Evolutionary conservation across 1,140 invertebrate species (phyloP).

Genomic region (Zeugodacus cucurbitae): DNA sequence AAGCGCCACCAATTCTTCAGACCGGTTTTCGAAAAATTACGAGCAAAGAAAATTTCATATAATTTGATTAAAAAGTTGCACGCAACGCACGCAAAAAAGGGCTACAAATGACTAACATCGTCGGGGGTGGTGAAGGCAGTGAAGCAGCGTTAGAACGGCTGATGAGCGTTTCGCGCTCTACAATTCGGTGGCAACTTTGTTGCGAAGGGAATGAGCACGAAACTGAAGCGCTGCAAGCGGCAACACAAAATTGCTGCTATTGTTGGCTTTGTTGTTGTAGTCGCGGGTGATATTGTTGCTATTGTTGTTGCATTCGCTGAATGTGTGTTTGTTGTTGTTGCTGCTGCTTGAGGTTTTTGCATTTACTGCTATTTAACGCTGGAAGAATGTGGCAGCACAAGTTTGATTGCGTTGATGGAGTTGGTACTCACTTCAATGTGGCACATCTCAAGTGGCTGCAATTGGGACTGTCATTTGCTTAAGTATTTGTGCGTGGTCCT

Average conservation of each 20-base stretch:
- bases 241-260: constrained; percentile 16
- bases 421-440: constrained; percentile 2
- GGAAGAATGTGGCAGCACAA: constrained; percentile 49
- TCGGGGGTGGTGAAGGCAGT: background rate
- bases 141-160: background rate
- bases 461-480: background rate
- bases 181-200: constrained; percentile 38
- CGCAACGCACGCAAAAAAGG: constrained; percentile 50
- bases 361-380: constrained; percentile 51
- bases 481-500: too few species aligned
- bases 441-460: constrained; percentile 11
- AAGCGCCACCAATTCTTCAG: background rate
- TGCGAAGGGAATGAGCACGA: constrained; percentile 11
- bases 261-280: constrained; percentile 29
- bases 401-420: constrained; percentile 26
- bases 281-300: constrained; percentile 28
- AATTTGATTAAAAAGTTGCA: constrained; percentile 66
- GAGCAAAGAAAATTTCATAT: constrained; percentile 63
- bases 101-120: background rate
- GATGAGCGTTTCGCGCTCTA: background rate
- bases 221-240: background rate
- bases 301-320: constrained; percentile 38
- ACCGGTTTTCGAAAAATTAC: constrained; percentile 59
- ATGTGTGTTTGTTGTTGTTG: constrained; percentile 19
- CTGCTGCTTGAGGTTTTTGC: background rate